phyloP scores from a whole-genome alignment of 2,888 invertebrate species.

The Listrodromus nycthemerus region DNA sequence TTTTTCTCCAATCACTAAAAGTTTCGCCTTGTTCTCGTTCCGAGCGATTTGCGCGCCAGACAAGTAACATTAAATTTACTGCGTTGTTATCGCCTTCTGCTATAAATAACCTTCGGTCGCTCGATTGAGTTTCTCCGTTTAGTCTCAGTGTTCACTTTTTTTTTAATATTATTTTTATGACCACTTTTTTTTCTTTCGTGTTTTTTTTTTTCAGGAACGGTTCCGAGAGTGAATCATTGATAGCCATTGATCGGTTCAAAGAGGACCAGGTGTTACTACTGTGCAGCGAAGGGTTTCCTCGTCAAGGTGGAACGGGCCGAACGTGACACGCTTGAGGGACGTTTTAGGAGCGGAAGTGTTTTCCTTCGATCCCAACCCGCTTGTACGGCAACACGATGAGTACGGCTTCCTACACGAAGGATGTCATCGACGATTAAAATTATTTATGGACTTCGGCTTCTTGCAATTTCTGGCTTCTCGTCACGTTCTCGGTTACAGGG shows the following conservation, averaged over 20 bases:
- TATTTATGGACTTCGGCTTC: constrained; percentile 39
- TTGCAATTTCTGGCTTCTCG: not conserved
- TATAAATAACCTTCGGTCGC: not conserved
- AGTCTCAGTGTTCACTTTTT: not conserved
- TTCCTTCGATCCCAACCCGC: constrained; percentile 16
- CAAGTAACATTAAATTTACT: constrained; percentile 33
- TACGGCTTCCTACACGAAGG: not conserved
- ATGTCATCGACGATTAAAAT: constrained; percentile 45
- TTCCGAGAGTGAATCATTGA: constrained; percentile 5
- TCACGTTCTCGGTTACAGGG: not conserved
- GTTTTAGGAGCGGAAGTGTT: constrained; percentile 40
- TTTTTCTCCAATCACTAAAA: not conserved
- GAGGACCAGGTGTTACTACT: not conserved
- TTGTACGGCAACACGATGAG: constrained; percentile 36
- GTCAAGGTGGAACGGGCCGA: not conserved
- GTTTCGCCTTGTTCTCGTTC: constrained; percentile 44
- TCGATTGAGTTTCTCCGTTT: not conserved
- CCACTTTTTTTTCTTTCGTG: not conserved
- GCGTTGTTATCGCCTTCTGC: constrained; percentile 14
- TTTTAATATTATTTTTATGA: not conserved
- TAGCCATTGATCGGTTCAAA: constrained; percentile 13
- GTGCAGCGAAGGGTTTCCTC: not conserved
- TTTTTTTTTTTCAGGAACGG: not conserved
- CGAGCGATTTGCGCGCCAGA: constrained; percentile 12
- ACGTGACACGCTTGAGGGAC: constrained; percentile 36